Evolutionary conservation across 2,113 vertebrate genomes (phyloP).

Genomic region (Passer montanus): DNA sequence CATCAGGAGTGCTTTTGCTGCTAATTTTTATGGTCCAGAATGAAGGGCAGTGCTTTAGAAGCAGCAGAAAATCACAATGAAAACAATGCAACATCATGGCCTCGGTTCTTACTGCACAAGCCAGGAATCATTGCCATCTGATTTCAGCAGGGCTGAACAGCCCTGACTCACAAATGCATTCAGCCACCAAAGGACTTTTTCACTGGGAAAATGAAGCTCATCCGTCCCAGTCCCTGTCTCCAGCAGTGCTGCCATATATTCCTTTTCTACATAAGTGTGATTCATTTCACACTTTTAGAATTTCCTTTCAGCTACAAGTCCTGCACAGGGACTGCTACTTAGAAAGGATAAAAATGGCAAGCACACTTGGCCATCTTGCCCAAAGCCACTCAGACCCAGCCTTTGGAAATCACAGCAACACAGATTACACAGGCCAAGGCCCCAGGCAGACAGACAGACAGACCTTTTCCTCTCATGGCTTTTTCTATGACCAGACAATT

Average conservation of each 20-base stretch:
- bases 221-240: not conserved
- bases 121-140: not conserved
- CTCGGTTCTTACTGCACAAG: fast-evolving
- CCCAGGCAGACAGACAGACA: not conserved
- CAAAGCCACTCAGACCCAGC: not conserved
- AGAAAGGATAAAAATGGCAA: not conserved
- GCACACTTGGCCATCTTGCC: not conserved
- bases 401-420: not conserved
- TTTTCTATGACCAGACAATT: not conserved
- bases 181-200: not conserved
- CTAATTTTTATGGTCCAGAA: not conserved
- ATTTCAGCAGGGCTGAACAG: not conserved
- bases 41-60: not conserved
- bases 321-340: not conserved
- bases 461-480: not conserved
- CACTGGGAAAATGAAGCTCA: not conserved
- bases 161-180: not conserved
- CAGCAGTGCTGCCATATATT: not conserved
- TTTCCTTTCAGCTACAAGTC: not conserved
- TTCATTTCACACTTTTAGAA: not conserved
- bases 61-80: not conserved
- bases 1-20: not conserved
- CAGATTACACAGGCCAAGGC: not conserved
- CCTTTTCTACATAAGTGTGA: not conserved
- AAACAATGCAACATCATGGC: not conserved